Base-by-base conservation (phyloP, 2,113 vertebrate genomes). In the Cygnus buccinator region DNA sequence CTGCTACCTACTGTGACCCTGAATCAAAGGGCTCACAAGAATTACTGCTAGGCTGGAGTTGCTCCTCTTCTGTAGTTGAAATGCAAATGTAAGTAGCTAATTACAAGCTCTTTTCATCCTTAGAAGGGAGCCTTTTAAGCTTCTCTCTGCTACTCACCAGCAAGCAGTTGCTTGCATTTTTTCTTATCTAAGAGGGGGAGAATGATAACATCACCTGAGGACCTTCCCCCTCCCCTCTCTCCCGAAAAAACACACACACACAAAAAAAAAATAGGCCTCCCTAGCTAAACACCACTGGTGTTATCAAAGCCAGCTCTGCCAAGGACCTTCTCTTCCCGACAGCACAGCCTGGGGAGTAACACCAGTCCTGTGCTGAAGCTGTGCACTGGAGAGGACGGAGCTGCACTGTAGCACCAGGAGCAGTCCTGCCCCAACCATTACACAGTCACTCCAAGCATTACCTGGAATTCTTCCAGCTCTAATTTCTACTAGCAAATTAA, bases 11-110 rank as follows among this genome's bases (percentile, higher is more conserved):
- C 80, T 78, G 61, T 82, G 70, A 89, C 48, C 39, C 84, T 35
- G 48, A 91, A 91, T 87, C 77, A 91, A 88, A 90, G 85, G 73
- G 50, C 35, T 93, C 55, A 35, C 37, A 63, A 68, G 55, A 89
- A 55, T 71, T 44, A 80, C 63, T 57, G 65, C 65, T 50, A 26
- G n/a, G 79, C 29, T 93, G 68, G 25, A 81, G n/a, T 3, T 43
- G 29, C 35, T 90, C 46, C 79, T 33, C 59, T 93, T 83, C 37
- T 67, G 46, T 68, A 74, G 67, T 35, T 78, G 61, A 95, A 94
- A 86, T 93, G 88, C 43, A 91, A 95, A 90, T 55, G 5, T 31
- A 62, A 85, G 25, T 19, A 72, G 39, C n/a, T 84, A 86, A 86
- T 90, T 74, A 61, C 29, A 86, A 71, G 8, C 18, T 81, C 76